Percentiles rank a stretch among this genome's conserved stretches.
These are phyloP conservation scores for Pterophyllum scalare DNA, from an alignment of 2,113 vertebrate genomes.

Conservation along the genomic window DNA sequence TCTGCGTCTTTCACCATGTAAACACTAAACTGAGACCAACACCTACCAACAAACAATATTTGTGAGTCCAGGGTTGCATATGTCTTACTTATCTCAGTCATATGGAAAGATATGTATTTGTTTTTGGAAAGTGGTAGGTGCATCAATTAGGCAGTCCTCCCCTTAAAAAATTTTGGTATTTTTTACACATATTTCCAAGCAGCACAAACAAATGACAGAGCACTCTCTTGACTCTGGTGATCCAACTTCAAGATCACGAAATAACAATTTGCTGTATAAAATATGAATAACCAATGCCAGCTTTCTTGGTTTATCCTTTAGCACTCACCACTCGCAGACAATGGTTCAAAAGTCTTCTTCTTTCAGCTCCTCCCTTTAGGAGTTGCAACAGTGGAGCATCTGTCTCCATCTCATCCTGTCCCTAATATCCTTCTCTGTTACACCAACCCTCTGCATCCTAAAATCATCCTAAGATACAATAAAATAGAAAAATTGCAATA, in stretches of 20 bases:
- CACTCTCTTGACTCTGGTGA: too few relatives aligned
- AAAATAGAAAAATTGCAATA: neutral
- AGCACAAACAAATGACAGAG: too few relatives aligned
- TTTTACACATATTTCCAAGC: too few relatives aligned
- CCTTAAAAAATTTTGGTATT: too few relatives aligned
- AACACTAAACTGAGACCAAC: neutral
- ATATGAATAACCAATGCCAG: too few relatives aligned
- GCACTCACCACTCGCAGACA: fast-evolving
- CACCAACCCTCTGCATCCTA: too few relatives aligned
- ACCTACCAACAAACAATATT: neutral
- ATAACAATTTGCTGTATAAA: too few relatives aligned
- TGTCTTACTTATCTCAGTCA: neutral
- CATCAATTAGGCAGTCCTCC: too few relatives aligned
- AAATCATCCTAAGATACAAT: neutral
- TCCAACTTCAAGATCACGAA: too few relatives aligned
- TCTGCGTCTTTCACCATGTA: neutral
- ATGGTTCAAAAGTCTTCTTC: neutral
- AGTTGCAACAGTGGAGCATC: neutral
- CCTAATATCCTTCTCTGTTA: neutral
- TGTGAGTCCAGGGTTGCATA: neutral
- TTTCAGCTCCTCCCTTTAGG: neutral
- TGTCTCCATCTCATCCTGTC: constrained; percentile 5
- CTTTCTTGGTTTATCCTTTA: neutral
- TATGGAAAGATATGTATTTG: neutral
- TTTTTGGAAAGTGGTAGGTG: fast-evolving